phyloP scores from a whole-genome alignment of 2,113 vertebrate genomes.

The Hyla sarda region DNA sequence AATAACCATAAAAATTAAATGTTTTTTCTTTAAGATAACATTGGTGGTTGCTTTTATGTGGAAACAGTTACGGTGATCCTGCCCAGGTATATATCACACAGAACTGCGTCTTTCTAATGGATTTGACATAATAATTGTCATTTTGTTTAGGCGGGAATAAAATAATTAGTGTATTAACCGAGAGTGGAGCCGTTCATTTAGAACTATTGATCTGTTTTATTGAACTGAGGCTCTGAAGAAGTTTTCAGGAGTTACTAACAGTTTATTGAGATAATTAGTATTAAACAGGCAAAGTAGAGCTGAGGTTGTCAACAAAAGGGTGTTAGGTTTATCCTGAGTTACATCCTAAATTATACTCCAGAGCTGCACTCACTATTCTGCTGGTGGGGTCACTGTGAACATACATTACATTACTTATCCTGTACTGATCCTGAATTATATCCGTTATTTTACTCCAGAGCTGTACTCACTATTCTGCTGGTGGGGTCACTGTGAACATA shows the following conservation, averaged over 20 bases:
- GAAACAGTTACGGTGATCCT: not conserved
- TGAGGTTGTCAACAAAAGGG: not conserved
- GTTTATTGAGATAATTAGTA: not conserved
- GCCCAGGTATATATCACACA: not conserved
- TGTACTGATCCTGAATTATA: too few relatives aligned
- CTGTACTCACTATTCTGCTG: too few relatives aligned
- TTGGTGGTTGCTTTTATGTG: not conserved
- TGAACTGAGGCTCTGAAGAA: constrained; percentile 2
- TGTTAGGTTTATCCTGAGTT: not conserved
- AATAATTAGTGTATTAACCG: not conserved
- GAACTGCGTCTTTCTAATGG: not conserved
- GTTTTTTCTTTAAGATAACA: constrained; percentile 27
- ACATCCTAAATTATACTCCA: too few relatives aligned
- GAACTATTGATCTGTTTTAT: constrained; percentile 22
- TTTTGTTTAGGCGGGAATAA: constrained; percentile 19
- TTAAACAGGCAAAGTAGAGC: not conserved
- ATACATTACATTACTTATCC: too few relatives aligned
- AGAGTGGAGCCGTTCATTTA: constrained; percentile 16
- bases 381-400: too few relatives aligned
- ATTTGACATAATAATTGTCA: constrained; percentile 25
- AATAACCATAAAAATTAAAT: constrained; percentile 39
- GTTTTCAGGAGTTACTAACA: not conserved
- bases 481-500: too few relatives aligned
- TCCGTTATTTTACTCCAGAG: too few relatives aligned
- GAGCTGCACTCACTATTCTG: too few relatives aligned